These are phyloP conservation scores for Micrasema minimum DNA, from an alignment of 1,140 invertebrate species.

Conservation along the genomic window DNA sequence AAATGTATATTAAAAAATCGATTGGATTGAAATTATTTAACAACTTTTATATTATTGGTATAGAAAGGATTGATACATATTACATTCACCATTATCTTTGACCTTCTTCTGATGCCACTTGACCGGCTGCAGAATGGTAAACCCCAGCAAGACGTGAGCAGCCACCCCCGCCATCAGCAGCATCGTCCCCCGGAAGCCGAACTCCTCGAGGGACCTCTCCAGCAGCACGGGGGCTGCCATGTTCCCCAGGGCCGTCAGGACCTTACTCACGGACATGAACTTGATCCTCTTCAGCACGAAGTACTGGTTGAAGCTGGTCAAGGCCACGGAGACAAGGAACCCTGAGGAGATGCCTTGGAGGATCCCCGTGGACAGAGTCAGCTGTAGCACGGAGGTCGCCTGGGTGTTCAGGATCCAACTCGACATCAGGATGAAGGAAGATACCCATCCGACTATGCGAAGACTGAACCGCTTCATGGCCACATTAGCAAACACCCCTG, in stretches of 20 bases:
- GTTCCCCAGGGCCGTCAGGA: neutral
- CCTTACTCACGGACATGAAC: conserved; percentile 28
- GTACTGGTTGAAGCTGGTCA: conserved; percentile 34
- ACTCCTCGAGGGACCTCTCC: neutral
- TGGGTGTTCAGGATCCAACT: conserved; percentile 68
- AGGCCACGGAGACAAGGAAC: neutral
- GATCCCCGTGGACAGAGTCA: conserved; percentile 63
- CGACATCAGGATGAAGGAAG: conserved; percentile 66
- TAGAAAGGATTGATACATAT: too few species aligned
- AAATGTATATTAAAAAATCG: too few species aligned
- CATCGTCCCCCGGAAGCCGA: conserved; percentile 31
- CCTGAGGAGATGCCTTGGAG: conserved; percentile 15
- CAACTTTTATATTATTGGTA: too few species aligned
- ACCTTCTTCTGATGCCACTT: conserved; percentile 31
- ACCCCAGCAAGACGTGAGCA: neutral
- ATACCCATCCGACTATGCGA: conserved; percentile 68
- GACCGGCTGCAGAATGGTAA: conserved; percentile 16
- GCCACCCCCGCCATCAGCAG: conserved; percentile 14
- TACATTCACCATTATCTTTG: neutral
- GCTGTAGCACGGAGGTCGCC: conserved; percentile 65
- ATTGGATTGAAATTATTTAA: too few species aligned
- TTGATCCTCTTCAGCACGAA: conserved; percentile 8
- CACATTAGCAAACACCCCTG: conserved; percentile 61
- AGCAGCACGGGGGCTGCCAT: conserved; percentile 30
- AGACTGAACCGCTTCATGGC: conserved; percentile 68